These are phyloP conservation scores for Nyctibius grandis DNA, from an alignment of 2,797 vertebrate genomes.

Conservation along the genomic window DNA sequence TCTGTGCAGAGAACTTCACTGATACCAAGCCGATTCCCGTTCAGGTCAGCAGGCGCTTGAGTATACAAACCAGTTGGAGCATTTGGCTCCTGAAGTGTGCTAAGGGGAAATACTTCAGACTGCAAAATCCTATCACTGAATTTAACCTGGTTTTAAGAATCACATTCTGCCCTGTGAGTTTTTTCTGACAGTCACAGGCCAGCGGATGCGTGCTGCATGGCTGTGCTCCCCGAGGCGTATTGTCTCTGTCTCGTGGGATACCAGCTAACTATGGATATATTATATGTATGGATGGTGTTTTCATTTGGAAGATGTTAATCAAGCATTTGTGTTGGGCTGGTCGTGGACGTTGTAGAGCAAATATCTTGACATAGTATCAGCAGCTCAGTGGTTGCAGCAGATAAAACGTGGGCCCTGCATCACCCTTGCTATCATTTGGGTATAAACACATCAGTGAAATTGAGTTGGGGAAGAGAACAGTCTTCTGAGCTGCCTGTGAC, in stretches of 20 bases:
- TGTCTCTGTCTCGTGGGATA: not conserved
- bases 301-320: not conserved
- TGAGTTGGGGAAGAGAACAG: not conserved
- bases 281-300: not conserved
- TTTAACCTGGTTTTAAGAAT: not conserved
- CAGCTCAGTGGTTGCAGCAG: not conserved
- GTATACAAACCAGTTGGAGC: not conserved
- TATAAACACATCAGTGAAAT: not conserved
- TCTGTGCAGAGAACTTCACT: not conserved
- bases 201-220: rapidly evolving
- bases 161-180: not conserved
- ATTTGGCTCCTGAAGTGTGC: not conserved
- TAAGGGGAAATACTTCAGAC: not conserved
- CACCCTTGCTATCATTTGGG: not conserved
- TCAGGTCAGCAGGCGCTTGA: not conserved
- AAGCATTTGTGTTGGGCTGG: not conserved
- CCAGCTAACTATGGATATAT: too few species aligned
- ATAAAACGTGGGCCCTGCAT: not conserved
- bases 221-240: rapidly evolving
- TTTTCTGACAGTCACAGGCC: not conserved
- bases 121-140: not conserved
- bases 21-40: not conserved
- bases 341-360: not conserved
- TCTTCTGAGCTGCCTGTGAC: not conserved
- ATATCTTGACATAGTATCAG: not conserved